Conservation (phyloP, 1,140 invertebrate genomes). For the Chironomus tepperi region DNA sequence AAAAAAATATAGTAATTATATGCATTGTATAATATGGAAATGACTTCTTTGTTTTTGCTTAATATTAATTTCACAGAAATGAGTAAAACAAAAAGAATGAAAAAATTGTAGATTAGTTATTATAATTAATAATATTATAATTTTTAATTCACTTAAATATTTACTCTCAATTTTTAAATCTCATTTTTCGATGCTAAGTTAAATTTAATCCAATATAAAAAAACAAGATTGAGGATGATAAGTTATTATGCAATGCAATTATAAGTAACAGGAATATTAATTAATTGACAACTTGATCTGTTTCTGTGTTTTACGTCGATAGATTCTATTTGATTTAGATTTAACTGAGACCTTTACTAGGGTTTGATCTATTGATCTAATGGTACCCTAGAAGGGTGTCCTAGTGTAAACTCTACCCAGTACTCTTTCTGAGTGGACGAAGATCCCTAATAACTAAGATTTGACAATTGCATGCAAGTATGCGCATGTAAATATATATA, state of each 20-base stretch:
- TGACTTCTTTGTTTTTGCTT: background rate
- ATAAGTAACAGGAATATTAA: background rate
- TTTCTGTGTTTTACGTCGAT: no score
- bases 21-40: background rate
- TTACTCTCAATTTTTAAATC: slow-evolving; percentile 11
- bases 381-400: no score
- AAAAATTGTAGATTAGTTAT: background rate
- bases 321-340: no score
- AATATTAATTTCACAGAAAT: slow-evolving; percentile 11
- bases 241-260: background rate
- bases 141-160: background rate
- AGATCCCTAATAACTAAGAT: no score
- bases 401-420: no score
- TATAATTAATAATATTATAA: background rate
- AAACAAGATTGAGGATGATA: background rate
- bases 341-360: no score
- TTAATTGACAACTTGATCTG: no score
- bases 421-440: no score
- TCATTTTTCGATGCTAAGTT: slow-evolving; percentile 4
- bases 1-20: background rate
- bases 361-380: no score
- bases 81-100: background rate
- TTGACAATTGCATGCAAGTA: no score
- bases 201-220: background rate
- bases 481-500: no score